These are phyloP conservation scores for Rhinoptilus africanus DNA, from an alignment of 2,113 vertebrate species.

Conservation along the genomic window DNA sequence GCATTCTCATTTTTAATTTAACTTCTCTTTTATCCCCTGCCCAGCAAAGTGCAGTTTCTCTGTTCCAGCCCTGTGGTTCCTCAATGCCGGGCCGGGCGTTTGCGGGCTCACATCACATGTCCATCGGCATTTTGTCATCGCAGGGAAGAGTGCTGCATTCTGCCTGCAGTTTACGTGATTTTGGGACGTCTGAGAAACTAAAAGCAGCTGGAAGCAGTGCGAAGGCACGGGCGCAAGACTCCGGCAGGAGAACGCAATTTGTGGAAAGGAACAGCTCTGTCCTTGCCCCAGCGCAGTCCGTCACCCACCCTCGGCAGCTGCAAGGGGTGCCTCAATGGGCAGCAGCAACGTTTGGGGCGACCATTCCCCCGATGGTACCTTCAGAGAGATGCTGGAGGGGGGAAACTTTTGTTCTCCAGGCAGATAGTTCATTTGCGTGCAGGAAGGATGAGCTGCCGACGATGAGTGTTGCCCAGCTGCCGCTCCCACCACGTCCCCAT, in stretches of 20 bases:
- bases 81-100: accelerated
- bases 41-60: background rate
- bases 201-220: background rate
- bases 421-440: no score
- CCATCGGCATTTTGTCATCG: accelerated
- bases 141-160: background rate
- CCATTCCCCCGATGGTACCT: accelerated
- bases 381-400: background rate
- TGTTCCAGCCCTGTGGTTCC: background rate
- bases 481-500: accelerated
- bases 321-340: accelerated
- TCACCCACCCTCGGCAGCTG: background rate
- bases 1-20: background rate
- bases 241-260: background rate
- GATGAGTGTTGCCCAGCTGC: background rate
- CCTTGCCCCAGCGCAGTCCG: background rate
- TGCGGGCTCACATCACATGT: accelerated
- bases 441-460: background rate
- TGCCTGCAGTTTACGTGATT: accelerated
- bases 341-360: background rate
- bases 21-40: background rate
- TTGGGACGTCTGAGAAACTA: background rate
- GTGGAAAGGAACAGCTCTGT: background rate
- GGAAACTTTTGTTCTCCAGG: background rate
- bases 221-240: accelerated